Conservation (phyloP, 2,113 vertebrate species). For the Opisthocomus hoazin region DNA sequence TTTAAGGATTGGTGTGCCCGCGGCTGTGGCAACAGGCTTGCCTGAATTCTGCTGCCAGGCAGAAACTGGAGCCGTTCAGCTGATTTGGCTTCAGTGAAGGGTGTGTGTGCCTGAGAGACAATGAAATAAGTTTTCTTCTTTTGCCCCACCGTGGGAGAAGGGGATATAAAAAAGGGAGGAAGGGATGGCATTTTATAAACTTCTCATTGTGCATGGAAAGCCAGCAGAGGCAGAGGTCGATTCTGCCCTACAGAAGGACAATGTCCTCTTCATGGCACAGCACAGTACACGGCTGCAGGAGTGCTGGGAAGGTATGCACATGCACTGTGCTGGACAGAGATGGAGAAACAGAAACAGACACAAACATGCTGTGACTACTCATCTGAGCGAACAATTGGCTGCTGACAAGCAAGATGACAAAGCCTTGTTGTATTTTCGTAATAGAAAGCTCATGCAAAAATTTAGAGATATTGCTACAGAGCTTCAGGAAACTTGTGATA, state of each 20-base stretch:
- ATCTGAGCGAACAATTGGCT: neutral
- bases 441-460: neutral
- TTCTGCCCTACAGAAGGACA: neutral
- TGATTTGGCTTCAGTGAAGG: neutral
- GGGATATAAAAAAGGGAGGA: neutral
- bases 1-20: neutral
- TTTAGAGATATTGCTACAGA: neutral
- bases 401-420: neutral
- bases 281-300: neutral
- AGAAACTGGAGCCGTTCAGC: neutral
- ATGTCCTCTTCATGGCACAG: neutral
- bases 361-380: neutral
- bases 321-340: neutral
- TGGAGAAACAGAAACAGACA: neutral
- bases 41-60: neutral
- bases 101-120: rapidly evolving
- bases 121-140: neutral
- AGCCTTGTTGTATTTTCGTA: neutral
- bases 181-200: neutral
- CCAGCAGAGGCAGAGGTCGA: rapidly evolving
- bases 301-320: neutral
- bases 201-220: neutral
- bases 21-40: neutral
- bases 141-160: neutral
- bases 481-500: neutral